phyloP scores from a whole-genome alignment of 2,888 invertebrate species.

The Abscondita cerata region DNA sequence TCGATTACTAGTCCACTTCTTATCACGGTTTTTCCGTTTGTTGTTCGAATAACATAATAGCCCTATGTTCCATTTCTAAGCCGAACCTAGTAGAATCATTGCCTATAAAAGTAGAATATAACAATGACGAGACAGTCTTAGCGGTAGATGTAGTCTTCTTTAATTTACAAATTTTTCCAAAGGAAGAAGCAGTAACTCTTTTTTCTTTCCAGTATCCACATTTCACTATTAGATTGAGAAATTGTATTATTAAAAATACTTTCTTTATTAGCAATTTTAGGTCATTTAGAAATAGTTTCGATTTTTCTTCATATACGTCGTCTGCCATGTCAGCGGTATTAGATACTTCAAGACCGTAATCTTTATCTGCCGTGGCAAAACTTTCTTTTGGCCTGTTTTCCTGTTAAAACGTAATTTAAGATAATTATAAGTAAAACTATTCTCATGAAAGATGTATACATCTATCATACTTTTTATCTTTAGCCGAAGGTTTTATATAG shows the following conservation, averaged over 20 bases:
- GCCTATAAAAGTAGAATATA: too few species aligned
- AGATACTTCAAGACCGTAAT: constrained; percentile 10
- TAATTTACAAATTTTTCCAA: constrained; percentile 5
- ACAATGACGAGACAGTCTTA: too few species aligned
- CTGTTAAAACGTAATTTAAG: not conserved
- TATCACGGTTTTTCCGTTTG: too few species aligned
- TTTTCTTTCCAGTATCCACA: not conserved
- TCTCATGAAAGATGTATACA: too few species aligned
- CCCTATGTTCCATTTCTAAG: too few species aligned
- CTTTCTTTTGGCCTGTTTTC: not conserved
- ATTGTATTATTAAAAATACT: not conserved
- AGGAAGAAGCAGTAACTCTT: not conserved
- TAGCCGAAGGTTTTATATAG: too few species aligned
- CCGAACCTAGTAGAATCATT: too few species aligned
- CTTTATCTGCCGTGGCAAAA: not conserved
- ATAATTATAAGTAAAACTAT: not conserved
- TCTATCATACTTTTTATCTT: too few species aligned
- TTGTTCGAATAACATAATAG: too few species aligned
- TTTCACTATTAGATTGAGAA: not conserved
- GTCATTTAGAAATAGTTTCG: not conserved
- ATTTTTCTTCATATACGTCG: not conserved
- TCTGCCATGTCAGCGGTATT: not conserved
- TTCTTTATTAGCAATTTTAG: not conserved
- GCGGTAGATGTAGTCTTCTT: not conserved
- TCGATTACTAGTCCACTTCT: too few species aligned